Evolutionary conservation across 2,113 vertebrate genomes (phyloP).

Genomic region (Campylorhamphus procurvoides): DNA sequence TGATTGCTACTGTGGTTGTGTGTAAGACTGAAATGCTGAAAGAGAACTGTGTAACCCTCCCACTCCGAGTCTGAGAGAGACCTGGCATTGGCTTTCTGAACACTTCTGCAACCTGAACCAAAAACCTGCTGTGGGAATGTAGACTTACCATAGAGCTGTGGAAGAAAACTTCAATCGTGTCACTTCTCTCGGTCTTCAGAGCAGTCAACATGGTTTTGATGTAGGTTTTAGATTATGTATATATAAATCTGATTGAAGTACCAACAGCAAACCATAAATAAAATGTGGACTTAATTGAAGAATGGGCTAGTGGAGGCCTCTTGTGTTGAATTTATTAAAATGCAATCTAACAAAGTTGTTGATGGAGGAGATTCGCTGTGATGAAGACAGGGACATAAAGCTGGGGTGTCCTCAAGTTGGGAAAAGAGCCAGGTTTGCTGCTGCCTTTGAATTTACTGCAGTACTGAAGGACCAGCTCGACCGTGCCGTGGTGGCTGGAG

Average conservation of each 20-base stretch:
- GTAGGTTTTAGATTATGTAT: constrained; percentile 57
- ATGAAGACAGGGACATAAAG: background rate
- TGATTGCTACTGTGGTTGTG: background rate
- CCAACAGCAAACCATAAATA: constrained; percentile 58
- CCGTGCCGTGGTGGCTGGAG: background rate
- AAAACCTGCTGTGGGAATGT: constrained; percentile 42
- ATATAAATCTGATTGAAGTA: constrained; percentile 54
- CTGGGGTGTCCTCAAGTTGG: background rate
- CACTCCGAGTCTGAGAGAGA: background rate
- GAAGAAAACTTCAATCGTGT: constrained; percentile 32
- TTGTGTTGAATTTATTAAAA: constrained; percentile 50
- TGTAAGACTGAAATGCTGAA: background rate
- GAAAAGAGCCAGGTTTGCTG: background rate
- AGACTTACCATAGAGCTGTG: constrained; percentile 23
- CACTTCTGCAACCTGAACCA: constrained; percentile 43
- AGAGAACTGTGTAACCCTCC: constrained; percentile 13
- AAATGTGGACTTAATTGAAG: constrained; percentile 65
- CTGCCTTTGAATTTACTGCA: background rate
- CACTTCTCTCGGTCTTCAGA: constrained; percentile 51
- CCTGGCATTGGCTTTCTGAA: constrained; percentile 13
- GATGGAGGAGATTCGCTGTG: background rate
- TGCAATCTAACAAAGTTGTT: background rate
- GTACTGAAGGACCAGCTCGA: fast-evolving
- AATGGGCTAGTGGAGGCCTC: constrained; percentile 43
- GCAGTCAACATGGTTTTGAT: constrained; percentile 48